Percentiles rank a stretch among this genome's conserved stretches.
phyloP scores from a whole-genome alignment of 2,888 invertebrate genomes.

The Megalurothrips usitatus region DNA sequence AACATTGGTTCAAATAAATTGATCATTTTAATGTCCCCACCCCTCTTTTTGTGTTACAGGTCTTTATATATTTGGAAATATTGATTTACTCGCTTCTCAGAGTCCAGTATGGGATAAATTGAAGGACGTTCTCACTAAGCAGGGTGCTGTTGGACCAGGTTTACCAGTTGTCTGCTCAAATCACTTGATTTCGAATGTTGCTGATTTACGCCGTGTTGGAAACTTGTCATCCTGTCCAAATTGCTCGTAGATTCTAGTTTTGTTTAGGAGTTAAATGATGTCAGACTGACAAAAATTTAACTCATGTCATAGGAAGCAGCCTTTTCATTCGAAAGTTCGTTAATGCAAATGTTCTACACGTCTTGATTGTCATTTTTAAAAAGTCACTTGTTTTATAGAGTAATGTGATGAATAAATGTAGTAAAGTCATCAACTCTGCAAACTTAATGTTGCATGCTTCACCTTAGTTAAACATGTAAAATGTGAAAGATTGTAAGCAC shows the following conservation, averaged over 20 bases:
- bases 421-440: constrained; percentile 11
- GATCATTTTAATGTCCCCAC: background rate
- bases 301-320: background rate
- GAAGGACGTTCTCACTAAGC: constrained; percentile 1
- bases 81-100: background rate
- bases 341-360: background rate
- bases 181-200: background rate
- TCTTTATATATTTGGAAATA: constrained; percentile 18
- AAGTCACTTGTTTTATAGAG: constrained; percentile 4
- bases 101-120: constrained; percentile 8
- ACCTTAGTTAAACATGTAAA: constrained; percentile 15
- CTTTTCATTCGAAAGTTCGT: background rate
- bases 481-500: constrained; percentile 19
- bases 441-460: constrained; percentile 12
- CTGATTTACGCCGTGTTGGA: background rate
- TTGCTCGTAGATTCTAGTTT: constrained; percentile 13
- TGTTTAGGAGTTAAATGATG: background rate
- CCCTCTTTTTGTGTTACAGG: background rate
- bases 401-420: background rate
- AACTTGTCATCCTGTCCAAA: constrained; percentile 20
- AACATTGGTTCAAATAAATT: background rate
- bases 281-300: background rate
- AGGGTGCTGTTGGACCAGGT: constrained; percentile 13
- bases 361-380: background rate
- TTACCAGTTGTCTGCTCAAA: constrained; percentile 11